A percentile compares a stretch with the other conserved stretches of the same genome.
phyloP scores from a whole-genome alignment of 2,113 vertebrate species.

The Chloropsis cyanopogon region DNA sequence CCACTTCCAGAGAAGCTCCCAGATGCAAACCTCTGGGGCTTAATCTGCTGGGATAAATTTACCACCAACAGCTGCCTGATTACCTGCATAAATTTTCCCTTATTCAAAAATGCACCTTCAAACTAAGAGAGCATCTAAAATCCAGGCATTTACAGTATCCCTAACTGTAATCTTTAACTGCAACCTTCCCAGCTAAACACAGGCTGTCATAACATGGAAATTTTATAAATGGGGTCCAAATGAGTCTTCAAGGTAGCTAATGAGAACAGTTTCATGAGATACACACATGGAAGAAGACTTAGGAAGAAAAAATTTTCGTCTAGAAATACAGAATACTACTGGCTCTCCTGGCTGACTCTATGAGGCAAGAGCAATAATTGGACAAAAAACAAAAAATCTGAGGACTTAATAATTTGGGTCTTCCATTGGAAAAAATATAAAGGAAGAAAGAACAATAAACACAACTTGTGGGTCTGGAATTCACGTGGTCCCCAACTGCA shows the following conservation, averaged over 20 bases:
- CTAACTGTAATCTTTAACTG: background rate
- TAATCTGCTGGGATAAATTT: background rate
- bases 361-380: background rate
- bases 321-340: background rate
- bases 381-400: background rate
- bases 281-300: background rate
- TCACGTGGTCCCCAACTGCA: background rate
- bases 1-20: background rate
- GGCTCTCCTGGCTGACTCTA: background rate
- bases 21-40: background rate
- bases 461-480: background rate
- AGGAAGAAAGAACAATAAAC: background rate
- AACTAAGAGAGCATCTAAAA: background rate
- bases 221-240: background rate
- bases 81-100: background rate
- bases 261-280: background rate
- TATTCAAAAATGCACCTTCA: background rate
- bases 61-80: background rate
- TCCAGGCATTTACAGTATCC: background rate
- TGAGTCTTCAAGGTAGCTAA: background rate
- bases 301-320: background rate
- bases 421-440: background rate
- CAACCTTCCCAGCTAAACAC: background rate
- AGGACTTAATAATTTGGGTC: background rate
- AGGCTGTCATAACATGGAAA: background rate